phyloP scores from a whole-genome alignment of 2,113 vertebrate genomes.

The Phylloscopus trochiloides region DNA sequence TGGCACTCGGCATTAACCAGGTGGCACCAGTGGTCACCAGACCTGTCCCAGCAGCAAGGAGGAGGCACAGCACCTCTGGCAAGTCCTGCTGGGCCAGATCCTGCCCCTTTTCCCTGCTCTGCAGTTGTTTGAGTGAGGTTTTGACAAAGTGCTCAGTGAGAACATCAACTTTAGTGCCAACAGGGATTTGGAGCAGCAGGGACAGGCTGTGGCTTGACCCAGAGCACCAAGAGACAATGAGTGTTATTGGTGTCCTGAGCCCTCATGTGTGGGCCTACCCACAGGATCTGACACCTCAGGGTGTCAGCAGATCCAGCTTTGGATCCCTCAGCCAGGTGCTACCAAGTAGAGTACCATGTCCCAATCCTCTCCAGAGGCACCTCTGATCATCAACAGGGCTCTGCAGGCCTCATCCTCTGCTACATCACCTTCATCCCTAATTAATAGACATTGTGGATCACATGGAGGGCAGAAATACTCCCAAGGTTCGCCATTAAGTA shows the following conservation, averaged over 20 bases:
- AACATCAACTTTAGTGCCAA: background rate
- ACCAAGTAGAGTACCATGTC: background rate
- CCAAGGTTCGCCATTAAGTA: background rate
- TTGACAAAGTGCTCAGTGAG: background rate
- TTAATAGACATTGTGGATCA: background rate
- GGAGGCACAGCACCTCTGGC: background rate
- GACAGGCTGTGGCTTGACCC: rapidly evolving
- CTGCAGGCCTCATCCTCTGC: background rate
- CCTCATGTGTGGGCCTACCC: background rate
- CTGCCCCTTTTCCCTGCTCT: background rate
- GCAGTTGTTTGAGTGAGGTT: background rate
- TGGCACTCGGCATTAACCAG: background rate
- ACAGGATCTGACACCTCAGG: background rate
- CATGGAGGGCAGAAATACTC: background rate
- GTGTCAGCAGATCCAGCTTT: background rate
- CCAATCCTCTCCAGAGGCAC: background rate
- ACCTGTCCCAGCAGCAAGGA: background rate
- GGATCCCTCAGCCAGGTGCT: background rate
- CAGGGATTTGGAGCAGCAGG: background rate
- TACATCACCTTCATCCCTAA: background rate
- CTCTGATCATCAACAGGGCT: background rate
- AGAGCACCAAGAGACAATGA: background rate
- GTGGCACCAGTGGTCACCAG: background rate
- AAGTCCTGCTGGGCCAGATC: rapidly evolving
- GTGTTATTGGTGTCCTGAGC: background rate